These are phyloP conservation scores for Scaptomyza parva DNA, from an alignment of 2,888 invertebrate genomes.

Conservation along the genomic window DNA sequence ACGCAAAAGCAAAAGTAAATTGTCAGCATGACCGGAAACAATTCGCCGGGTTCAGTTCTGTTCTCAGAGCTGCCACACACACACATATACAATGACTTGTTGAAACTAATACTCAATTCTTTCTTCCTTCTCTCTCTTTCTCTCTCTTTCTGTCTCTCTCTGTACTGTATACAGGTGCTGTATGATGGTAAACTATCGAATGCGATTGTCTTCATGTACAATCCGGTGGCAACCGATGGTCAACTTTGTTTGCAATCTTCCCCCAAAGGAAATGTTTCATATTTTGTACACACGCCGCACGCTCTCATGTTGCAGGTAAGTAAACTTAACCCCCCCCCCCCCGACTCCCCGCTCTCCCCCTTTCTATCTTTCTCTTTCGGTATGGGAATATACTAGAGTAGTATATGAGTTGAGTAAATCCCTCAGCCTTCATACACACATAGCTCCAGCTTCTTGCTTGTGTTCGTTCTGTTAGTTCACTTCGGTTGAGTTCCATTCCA, in stretches of 20 bases:
- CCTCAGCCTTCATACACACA: constrained; percentile 22
- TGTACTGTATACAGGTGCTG: constrained; percentile 89
- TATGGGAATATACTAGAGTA: background rate
- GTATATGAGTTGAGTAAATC: constrained; percentile 19
- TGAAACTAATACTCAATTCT: constrained; percentile 36
- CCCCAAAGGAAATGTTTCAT: constrained; percentile 98
- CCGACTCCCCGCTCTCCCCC: background rate
- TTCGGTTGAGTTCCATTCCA: constrained; percentile 31
- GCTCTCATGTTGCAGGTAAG: constrained; percentile 98
- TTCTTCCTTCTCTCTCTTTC: background rate
- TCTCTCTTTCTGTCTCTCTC: background rate
- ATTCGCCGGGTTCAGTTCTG: constrained; percentile 37
- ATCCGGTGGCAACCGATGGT: constrained; percentile 99
- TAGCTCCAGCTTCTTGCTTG: no score
- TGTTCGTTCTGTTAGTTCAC: constrained; percentile 26
- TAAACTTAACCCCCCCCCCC: constrained; percentile 38
- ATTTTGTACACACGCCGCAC: constrained; percentile 99
- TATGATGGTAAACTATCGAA: constrained; percentile 99
- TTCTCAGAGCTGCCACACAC: constrained; percentile 21
- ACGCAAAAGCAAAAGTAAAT: constrained; percentile 46
- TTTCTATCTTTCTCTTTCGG: background rate
- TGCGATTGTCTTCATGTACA: constrained; percentile 99
- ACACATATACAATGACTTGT: constrained; percentile 60
- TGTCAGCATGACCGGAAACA: constrained; percentile 62
- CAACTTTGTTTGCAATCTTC: constrained; percentile 99